phyloP scores from a whole-genome alignment of 2,113 vertebrate species.

The Dicentrarchus labrax region DNA sequence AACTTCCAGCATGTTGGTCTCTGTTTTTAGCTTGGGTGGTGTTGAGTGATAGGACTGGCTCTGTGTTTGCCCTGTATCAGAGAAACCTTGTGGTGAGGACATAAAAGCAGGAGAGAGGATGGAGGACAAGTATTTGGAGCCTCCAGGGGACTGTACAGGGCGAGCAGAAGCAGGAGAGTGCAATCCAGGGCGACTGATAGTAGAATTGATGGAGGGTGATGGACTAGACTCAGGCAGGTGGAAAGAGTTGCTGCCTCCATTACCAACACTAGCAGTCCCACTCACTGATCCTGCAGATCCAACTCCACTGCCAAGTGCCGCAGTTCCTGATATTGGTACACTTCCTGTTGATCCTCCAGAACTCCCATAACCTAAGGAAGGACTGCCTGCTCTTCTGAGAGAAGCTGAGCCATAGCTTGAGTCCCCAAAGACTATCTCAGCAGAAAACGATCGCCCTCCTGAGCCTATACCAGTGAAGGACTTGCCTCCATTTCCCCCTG shows the following conservation, averaged over 20 bases:
- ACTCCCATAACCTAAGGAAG: conserved; percentile 86
- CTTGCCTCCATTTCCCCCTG: conserved; percentile 72
- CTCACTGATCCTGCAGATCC: conserved; percentile 71
- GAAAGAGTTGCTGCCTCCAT: conserved; percentile 73
- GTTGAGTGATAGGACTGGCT: conserved; percentile 79
- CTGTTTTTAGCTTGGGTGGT: conserved; percentile 78
- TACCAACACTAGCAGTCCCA: conserved; percentile 50
- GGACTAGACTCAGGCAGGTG: conserved; percentile 88
- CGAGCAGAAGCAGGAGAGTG: conserved; percentile 87
- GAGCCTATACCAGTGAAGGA: conserved; percentile 73
- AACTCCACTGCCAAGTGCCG: conserved; percentile 61
- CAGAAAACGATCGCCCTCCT: conserved; percentile 85
- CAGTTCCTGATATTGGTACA: conserved; percentile 73
- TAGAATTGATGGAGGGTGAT: conserved; percentile 82
- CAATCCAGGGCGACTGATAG: conserved; percentile 86
- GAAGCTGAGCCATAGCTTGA: conserved; percentile 78
- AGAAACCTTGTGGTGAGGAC: conserved; percentile 81
- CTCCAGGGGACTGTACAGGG: conserved; percentile 87
- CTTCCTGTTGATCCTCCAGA: conserved; percentile 61
- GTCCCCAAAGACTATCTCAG: conserved; percentile 84
- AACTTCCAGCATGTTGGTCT: conserved; percentile 77
- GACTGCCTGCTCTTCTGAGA: conserved; percentile 84
- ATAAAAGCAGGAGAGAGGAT: conserved; percentile 89
- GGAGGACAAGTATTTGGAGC: conserved; percentile 88
- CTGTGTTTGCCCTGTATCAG: conserved; percentile 70